Evolutionary conservation across 2,113 vertebrate species (phyloP).

Genomic region (Microcebus murinus): DNA sequence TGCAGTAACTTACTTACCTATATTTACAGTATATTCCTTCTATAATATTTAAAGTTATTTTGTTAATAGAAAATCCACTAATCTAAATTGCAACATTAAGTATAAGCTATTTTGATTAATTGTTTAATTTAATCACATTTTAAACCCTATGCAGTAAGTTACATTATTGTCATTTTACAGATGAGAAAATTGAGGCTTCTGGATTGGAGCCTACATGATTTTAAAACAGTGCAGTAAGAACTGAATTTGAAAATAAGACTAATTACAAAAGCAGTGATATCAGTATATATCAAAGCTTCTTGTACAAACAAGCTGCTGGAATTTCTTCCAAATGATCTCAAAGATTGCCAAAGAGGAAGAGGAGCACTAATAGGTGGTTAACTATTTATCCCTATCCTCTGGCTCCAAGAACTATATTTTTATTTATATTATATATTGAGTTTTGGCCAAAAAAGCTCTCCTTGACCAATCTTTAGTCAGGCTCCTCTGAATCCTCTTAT

Average conservation of each 20-base stretch:
- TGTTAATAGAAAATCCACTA: neutral
- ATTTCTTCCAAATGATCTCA: neutral
- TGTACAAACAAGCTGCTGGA: neutral
- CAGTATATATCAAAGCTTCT: neutral
- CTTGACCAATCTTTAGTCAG: neutral
- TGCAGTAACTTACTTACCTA: neutral
- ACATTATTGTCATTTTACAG: neutral
- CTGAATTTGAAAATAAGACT: neutral
- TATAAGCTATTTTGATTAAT: neutral
- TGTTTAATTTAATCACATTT: neutral
- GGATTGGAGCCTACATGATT: neutral
- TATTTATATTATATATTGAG: neutral
- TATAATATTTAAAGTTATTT: neutral
- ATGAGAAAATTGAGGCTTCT: neutral
- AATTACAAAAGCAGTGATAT: neutral
- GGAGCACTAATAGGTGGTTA: neutral
- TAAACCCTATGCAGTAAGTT: neutral
- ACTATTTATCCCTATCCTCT: neutral
- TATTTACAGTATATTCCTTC: neutral
- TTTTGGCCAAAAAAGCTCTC: neutral
- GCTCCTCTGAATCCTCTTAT: neutral
- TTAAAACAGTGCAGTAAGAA: neutral
- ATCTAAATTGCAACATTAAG: neutral
- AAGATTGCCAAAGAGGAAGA: neutral
- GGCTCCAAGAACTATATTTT: neutral